Base-by-base conservation (phyloP, 2,113 vertebrate genomes). In the Trichomycterus rosablanca region DNA sequence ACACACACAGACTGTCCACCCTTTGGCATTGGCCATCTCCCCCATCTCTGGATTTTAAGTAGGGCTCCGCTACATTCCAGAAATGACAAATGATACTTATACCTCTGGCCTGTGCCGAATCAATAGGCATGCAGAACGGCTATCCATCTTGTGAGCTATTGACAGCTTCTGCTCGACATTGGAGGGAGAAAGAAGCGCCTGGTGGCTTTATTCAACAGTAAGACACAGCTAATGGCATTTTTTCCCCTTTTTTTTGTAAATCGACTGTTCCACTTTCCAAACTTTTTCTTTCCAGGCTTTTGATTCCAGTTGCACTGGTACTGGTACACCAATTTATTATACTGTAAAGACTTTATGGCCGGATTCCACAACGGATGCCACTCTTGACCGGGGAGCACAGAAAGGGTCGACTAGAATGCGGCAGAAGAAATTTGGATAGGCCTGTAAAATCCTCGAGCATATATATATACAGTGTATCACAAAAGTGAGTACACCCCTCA, bases 21-120 rank as follows among this genome's bases (percentile, higher is more conserved):
- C 68, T 60, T 34, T 70, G 92, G 86, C 89, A 88, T 15, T 24
- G 66, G 62, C 74, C 73, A 78, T 73, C 78, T 67, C 76, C 71
- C 74, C 71, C 68, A 83, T 87, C 89, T 89, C 91, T 88, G 78
- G 88, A 89, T 90, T 89, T 92, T 94, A 98, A 96, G 83, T 91
- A 90, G 90, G 90, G 93, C 92, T 93, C 66, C 80, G 89, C 91
- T 92, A 94, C 93, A 91, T 93, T 94, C 92, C 91, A 92, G 88
- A 93, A 90, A 97, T 97, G 95, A 98, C 94, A 97, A 95, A 97
- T 94, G 92, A 89, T 90, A 87, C 85, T 59, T 71, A 87, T 86
- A 89, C 81, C 82, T 90, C 86, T 89, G 89, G 89, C 92, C 91
- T 82, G 88, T 85, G 86, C 84, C 65, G 86, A 88, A 97, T 97